Evolutionary conservation across 1,140 invertebrate species (phyloP).

Genomic region (Lasioglossum baleicum): DNA sequence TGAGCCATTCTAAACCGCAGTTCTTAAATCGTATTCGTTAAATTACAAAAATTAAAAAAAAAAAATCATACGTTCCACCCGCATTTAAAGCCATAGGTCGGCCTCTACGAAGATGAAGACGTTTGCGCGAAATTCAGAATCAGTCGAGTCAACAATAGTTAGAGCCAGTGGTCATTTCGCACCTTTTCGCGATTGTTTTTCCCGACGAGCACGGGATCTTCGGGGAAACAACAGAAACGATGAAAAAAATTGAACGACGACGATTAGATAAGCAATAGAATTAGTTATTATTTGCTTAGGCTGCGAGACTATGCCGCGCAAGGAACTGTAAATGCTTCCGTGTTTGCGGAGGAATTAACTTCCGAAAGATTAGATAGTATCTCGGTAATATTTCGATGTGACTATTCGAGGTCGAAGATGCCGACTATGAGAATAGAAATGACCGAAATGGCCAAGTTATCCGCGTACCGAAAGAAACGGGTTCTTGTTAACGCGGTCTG

Average conservation of each 20-base stretch:
- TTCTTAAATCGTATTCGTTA: not conserved
- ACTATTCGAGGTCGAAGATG: not conserved
- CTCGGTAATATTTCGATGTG: not conserved
- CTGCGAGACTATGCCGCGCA: not conserved
- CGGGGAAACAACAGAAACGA: not conserved
- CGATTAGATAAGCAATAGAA: conserved; percentile 12
- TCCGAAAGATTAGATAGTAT: conserved; percentile 32
- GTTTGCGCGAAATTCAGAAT: conserved; percentile 43
- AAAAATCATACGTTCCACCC: not conserved
- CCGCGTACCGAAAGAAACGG: no score
- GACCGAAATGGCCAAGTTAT: not conserved
- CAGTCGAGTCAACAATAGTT: conserved; percentile 5
- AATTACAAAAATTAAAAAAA: no score
- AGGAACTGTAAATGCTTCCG: conserved; percentile 2
- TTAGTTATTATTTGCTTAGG: not conserved
- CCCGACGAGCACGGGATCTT: not conserved
- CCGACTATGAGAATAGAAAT: not conserved
- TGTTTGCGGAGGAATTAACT: conserved; percentile 16
- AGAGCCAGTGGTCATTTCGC: not conserved
- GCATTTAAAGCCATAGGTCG: no score
- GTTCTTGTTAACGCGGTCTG: not conserved
- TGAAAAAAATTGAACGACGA: not conserved
- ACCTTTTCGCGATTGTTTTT: not conserved
- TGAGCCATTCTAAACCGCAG: not conserved
- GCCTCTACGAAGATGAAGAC: conserved; percentile 7